Evolutionary conservation across 2,797 vertebrate genomes (phyloP).

Genomic region (Apogon talboti): DNA sequence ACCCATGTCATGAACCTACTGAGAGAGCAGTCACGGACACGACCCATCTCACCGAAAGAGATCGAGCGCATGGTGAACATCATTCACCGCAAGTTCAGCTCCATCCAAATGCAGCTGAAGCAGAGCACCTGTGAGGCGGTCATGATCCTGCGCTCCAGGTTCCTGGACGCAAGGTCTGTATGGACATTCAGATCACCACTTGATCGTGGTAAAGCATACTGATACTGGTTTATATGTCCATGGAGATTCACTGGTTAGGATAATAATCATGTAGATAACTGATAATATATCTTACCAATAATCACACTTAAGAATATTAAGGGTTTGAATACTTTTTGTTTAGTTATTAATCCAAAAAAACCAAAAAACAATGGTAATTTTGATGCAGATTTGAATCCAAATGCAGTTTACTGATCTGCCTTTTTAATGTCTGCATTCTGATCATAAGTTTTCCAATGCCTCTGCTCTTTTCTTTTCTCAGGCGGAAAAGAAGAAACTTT

Average conservation of each 20-base stretch:
- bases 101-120: constrained; percentile 95
- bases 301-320: too few species aligned
- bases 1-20: constrained; percentile 94
- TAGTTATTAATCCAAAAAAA: not conserved
- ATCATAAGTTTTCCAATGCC: not conserved
- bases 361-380: too few species aligned
- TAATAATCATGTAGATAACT: too few species aligned
- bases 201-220: too few species aligned
- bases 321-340: not conserved
- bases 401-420: too few species aligned
- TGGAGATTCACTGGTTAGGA: too few species aligned
- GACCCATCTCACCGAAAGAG: constrained; percentile 92
- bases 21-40: constrained; percentile 90
- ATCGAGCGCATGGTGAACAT: constrained; percentile 94
- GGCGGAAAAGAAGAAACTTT: constrained; percentile 91
- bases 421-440: not conserved
- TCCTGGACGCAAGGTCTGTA: constrained; percentile 90
- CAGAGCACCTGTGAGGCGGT: constrained; percentile 93
- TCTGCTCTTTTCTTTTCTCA: constrained; percentile 55
- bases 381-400: too few species aligned
- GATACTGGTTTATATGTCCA: too few species aligned
- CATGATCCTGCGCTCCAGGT: constrained; percentile 93
- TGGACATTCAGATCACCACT: not conserved
- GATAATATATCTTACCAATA: too few species aligned
- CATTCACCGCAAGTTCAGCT: constrained; percentile 95